These are phyloP conservation scores for Trichacis sp. DNA, from an alignment of 2,888 invertebrate genomes.

Conservation along the genomic window DNA sequence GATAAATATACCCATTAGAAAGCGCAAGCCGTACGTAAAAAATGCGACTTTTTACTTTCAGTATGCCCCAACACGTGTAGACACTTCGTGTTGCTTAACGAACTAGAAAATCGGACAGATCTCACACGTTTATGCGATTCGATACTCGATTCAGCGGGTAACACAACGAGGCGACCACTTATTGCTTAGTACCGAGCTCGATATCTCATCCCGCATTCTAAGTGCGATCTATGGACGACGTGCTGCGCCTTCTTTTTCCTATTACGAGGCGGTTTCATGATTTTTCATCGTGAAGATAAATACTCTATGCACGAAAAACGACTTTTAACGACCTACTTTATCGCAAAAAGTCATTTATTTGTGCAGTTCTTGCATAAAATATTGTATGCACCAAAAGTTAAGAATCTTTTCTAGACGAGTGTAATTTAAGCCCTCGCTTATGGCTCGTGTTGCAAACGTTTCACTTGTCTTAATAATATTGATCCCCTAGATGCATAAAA, in stretches of 20 bases:
- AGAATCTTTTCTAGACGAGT: too few relatives aligned
- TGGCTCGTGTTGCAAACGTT: too few relatives aligned
- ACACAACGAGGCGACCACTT: slow-evolving; percentile 54
- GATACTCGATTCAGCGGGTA: slow-evolving; percentile 48
- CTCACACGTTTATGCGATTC: slow-evolving; percentile 51
- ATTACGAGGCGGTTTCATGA: background rate
- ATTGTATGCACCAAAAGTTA: too few relatives aligned
- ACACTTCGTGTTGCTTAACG: slow-evolving; percentile 1
- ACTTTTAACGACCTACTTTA: too few relatives aligned
- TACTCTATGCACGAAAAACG: too few relatives aligned
- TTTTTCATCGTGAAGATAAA: background rate
- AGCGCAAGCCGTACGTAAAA: background rate
- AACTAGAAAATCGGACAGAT: slow-evolving; percentile 1
- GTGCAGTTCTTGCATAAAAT: too few relatives aligned
- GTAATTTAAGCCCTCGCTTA: too few relatives aligned
- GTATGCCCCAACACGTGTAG: background rate
- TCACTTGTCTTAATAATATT: too few relatives aligned
- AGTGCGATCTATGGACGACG: slow-evolving; percentile 3
- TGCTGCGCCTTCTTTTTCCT: background rate
- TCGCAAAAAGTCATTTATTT: too few relatives aligned
- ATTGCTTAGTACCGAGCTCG: slow-evolving; percentile 58
- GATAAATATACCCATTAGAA: background rate
- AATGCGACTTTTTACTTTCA: background rate
- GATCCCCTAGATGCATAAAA: too few relatives aligned
- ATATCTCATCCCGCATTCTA: slow-evolving; percentile 9